A percentile compares a stretch with the other conserved stretches of the same genome.
Conservation (phyloP, 2,113 vertebrate genomes). For the Myotis yumanensis region DNA sequence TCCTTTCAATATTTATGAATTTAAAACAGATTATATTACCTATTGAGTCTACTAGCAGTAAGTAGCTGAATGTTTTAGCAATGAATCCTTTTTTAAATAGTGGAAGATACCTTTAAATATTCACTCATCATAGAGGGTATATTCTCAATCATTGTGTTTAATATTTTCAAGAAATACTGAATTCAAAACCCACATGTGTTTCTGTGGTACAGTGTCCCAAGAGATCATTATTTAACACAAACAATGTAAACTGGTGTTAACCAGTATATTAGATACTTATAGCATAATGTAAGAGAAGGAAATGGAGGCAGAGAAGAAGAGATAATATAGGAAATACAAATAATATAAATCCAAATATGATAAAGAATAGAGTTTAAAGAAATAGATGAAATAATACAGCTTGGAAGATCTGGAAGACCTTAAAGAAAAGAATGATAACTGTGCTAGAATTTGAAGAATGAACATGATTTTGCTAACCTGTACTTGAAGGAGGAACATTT, state of each 20-base stretch:
- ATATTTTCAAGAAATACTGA: not conserved
- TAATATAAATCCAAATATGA: not conserved
- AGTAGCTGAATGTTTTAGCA: not conserved
- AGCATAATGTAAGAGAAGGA: not conserved
- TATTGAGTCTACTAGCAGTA: not conserved
- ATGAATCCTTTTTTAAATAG: not conserved
- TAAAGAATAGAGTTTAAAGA: not conserved
- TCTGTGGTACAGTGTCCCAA: not conserved
- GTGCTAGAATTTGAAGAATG: not conserved
- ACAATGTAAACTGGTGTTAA: not conserved
- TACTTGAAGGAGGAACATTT: not conserved
- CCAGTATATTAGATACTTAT: not conserved
- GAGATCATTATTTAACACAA: not conserved
- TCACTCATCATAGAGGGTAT: not conserved
- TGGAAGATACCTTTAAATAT: not conserved
- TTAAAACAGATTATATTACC: not conserved
- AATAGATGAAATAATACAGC: not conserved
- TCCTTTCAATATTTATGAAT: not conserved
- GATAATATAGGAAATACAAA: not conserved
- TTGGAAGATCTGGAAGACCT: not conserved
- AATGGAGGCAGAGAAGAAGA: not conserved
- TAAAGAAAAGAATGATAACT: not conserved
- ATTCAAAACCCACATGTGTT: not conserved
- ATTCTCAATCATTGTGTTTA: not conserved
- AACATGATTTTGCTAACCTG: not conserved